These are phyloP conservation scores for Formicarius rufipectus DNA, from an alignment of 2,113 vertebrate species.

Conservation along the genomic window DNA sequence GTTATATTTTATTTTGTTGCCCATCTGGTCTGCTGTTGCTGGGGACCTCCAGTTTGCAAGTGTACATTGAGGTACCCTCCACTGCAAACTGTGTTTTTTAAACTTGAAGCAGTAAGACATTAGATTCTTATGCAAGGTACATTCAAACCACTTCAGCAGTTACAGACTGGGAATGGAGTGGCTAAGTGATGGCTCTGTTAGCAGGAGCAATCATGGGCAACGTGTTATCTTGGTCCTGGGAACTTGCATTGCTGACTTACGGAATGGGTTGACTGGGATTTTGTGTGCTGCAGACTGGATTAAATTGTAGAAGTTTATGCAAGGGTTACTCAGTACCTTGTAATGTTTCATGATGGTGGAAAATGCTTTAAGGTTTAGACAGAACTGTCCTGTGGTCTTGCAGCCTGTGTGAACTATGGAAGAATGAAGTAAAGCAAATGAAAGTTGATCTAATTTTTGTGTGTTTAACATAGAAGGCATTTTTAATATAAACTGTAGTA, in stretches of 20 bases:
- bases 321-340: constrained; percentile 2
- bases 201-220: background rate
- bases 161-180: background rate
- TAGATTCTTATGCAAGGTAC: background rate
- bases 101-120: background rate
- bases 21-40: constrained; percentile 55
- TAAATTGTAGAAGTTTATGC: background rate
- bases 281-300: background rate
- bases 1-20: constrained; percentile 21
- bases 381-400: constrained; percentile 18
- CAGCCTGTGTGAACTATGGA: background rate
- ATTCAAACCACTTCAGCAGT: background rate
- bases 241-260: background rate
- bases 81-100: background rate
- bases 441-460: background rate
- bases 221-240: background rate
- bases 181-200: background rate
- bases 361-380: constrained; percentile 7
- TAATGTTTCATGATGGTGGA: background rate
- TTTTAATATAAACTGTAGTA: background rate
- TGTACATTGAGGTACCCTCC: background rate
- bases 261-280: background rate
- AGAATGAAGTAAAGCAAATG: background rate
- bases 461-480: background rate
- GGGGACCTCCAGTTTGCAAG: background rate